These are phyloP conservation scores for Philaenus spumarius DNA, from an alignment of 1,140 invertebrate species.

Conservation along the genomic window DNA sequence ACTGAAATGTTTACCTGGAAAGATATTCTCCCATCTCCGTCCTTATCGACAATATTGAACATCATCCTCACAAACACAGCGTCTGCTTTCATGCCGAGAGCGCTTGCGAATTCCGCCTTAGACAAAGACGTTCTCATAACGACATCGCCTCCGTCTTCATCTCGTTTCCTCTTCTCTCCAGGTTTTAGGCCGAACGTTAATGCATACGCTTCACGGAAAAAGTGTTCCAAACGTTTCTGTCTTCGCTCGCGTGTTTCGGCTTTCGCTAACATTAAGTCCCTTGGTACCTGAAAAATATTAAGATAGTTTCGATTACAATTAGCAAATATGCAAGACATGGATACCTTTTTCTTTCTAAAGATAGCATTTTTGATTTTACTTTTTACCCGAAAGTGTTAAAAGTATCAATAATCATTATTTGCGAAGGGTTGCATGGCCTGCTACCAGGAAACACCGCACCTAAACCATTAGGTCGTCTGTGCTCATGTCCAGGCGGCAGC, in stretches of 20 bases:
- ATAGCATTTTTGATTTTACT: too few relatives aligned
- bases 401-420: too few relatives aligned
- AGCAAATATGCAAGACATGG: too few relatives aligned
- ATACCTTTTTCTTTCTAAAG: too few relatives aligned
- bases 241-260: conserved; percentile 94
- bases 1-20: conserved; percentile 83
- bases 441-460: too few relatives aligned
- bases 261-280: conserved; percentile 84
- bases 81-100: conserved; percentile 92
- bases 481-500: too few relatives aligned
- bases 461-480: too few relatives aligned
- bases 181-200: conserved; percentile 80
- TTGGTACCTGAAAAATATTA: conserved; percentile 44
- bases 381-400: too few relatives aligned
- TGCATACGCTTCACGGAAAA: conserved; percentile 97
- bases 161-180: conserved; percentile 45
- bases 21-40: conserved; percentile 90
- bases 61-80: conserved; percentile 98
- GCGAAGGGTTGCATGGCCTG: too few relatives aligned
- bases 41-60: conserved; percentile 98
- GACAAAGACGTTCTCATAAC: conserved; percentile 92
- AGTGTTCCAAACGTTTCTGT: conserved; percentile 92
- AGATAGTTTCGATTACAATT: too few relatives aligned
- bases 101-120: conserved; percentile 94
- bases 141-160: conserved; percentile 44